Percentiles rank a stretch among this genome's conserved stretches.
Evolutionary conservation across 1,140 invertebrate genomes (phyloP).

Genomic region (Papilio aristodemus): DNA sequence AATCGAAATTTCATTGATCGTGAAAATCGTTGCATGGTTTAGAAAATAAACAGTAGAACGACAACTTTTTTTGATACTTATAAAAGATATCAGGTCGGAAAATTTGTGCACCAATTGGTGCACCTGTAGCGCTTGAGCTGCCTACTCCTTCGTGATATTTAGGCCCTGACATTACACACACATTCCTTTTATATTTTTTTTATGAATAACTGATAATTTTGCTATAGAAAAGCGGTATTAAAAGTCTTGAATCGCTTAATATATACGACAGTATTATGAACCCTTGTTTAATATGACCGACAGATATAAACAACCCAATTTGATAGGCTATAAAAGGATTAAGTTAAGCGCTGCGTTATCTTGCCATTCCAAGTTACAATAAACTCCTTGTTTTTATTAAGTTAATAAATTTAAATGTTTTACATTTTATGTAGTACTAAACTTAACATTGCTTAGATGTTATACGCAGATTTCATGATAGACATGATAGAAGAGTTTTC

Average conservation of each 20-base stretch:
- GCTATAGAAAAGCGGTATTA: background rate
- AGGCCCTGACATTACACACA: no score
- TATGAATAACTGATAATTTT: background rate
- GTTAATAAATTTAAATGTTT: conserved; percentile 6
- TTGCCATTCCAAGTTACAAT: background rate
- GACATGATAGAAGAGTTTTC: no score
- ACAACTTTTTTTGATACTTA: no score
- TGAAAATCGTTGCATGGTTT: no score
- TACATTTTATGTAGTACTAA: background rate
- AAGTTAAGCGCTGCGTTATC: conserved; percentile 19
- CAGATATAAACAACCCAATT: conserved; percentile 1
- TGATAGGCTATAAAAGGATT: conserved; percentile 24
- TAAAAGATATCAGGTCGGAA: no score
- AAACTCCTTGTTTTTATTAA: conserved; percentile 1
- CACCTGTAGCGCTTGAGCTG: no score
- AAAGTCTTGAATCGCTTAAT: background rate
- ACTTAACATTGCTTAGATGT: no score
- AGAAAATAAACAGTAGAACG: no score
- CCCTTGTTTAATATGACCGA: conserved; percentile 15
- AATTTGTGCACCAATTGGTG: no score
- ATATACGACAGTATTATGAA: background rate
- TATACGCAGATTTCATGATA: background rate
- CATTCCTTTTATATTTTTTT: background rate
- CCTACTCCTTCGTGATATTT: no score
- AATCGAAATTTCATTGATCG: no score